Conservation (phyloP, 2,113 vertebrate genomes). For the Cynopterus brachyotis region DNA sequence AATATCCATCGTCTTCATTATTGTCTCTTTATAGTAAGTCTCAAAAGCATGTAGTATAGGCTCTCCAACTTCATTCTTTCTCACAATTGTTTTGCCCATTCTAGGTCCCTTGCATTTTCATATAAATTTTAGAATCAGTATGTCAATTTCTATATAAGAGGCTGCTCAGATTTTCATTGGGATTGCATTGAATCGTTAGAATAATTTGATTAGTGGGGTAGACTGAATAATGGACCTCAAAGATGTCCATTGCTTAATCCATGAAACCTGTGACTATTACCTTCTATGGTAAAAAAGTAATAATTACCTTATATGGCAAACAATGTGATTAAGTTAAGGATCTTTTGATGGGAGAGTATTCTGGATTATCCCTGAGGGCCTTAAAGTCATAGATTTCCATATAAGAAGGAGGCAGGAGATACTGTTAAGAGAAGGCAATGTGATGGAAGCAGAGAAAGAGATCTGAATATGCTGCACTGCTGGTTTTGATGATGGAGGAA, state of each 20-base stretch:
- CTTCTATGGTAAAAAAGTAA: background rate
- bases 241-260: background rate
- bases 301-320: background rate
- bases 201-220: background rate
- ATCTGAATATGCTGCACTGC: background rate
- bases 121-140: background rate
- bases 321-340: background rate
- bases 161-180: background rate
- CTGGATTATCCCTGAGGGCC: background rate
- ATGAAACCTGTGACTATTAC: background rate
- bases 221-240: background rate
- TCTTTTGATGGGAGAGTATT: background rate
- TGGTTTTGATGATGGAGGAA: background rate
- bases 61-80: background rate
- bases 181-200: background rate
- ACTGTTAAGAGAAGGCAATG: background rate
- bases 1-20: background rate
- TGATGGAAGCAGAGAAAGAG: background rate
- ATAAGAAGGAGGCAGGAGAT: background rate
- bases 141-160: background rate
- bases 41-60: background rate
- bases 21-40: background rate
- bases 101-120: background rate
- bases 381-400: background rate
- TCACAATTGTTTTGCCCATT: background rate